Evolutionary conservation across 2,888 invertebrate species (phyloP).

Genomic region (Pherbina coryleti): DNA sequence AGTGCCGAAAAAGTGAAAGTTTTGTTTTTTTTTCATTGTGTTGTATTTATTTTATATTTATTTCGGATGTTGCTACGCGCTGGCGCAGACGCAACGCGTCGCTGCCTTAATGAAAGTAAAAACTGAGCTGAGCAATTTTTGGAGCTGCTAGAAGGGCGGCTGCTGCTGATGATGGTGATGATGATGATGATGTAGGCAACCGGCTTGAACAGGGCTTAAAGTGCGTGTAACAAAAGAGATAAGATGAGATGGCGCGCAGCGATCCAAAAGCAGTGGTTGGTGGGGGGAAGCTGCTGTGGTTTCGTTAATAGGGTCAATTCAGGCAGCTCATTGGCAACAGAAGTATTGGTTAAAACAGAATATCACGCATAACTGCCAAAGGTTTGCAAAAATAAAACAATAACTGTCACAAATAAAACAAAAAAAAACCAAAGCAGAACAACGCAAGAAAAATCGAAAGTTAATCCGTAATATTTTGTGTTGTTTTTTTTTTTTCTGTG

Average conservation of each 20-base stretch:
- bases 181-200: no score
- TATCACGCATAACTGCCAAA: no score
- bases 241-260: no score
- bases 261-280: no score
- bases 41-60: slow-evolving; percentile 25
- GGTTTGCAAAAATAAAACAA: no score
- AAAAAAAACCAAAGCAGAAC: not conserved
- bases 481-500: not conserved
- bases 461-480: not conserved
- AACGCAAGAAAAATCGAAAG: slow-evolving; percentile 8
- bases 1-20: slow-evolving; percentile 70
- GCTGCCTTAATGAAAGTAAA: slow-evolving; percentile 62
- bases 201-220: no score
- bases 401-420: slow-evolving; percentile 25
- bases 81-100: slow-evolving; percentile 38
- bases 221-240: no score
- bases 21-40: slow-evolving; percentile 54
- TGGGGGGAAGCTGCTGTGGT: no score
- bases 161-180: not conserved
- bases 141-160: not conserved
- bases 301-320: no score
- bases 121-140: slow-evolving; percentile 44
- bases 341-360: no score
- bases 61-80: slow-evolving; percentile 56
- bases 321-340: no score